These are phyloP conservation scores for Athrips mouffetella DNA, from an alignment of 2,888 invertebrate species.

Conservation along the genomic window DNA sequence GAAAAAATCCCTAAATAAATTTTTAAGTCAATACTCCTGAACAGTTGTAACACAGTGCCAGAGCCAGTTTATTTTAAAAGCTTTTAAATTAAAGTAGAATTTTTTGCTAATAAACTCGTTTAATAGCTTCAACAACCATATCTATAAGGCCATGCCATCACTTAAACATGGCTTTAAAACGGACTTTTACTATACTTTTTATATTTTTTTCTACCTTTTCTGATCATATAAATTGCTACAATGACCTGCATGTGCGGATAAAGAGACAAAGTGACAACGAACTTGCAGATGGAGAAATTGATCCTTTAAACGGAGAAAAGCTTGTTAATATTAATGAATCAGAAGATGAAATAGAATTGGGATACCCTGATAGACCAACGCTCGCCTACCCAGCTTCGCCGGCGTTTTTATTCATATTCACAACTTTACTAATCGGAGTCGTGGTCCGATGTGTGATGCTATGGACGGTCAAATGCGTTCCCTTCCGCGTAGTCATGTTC, in stretches of 20 bases:
- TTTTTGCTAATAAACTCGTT: neutral
- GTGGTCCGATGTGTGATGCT: conserved; percentile 54
- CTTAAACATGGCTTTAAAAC: neutral
- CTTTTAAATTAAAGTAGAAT: neutral
- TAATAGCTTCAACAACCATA: neutral
- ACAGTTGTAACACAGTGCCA: no score
- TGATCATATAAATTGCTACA: no score
- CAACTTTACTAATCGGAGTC: conserved; percentile 52
- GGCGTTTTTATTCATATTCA: conserved; percentile 53
- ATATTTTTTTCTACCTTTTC: no score
- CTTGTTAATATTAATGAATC: neutral
- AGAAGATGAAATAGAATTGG: conserved; percentile 21
- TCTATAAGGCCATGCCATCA: neutral
- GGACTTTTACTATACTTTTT: neutral
- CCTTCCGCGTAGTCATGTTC: conserved; percentile 65
- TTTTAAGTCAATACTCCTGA: no score
- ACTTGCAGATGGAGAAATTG: no score
- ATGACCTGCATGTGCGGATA: no score
- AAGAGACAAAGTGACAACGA: no score
- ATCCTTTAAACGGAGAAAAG: conserved; percentile 4
- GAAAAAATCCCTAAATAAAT: no score
- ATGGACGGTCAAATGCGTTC: conserved; percentile 50
- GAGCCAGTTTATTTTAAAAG: no score
- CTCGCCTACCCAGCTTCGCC: conserved; percentile 51
- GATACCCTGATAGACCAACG: conserved; percentile 38